Evolutionary conservation across 2,888 invertebrate genomes (phyloP).

Genomic region (Dynastes tityus): DNA sequence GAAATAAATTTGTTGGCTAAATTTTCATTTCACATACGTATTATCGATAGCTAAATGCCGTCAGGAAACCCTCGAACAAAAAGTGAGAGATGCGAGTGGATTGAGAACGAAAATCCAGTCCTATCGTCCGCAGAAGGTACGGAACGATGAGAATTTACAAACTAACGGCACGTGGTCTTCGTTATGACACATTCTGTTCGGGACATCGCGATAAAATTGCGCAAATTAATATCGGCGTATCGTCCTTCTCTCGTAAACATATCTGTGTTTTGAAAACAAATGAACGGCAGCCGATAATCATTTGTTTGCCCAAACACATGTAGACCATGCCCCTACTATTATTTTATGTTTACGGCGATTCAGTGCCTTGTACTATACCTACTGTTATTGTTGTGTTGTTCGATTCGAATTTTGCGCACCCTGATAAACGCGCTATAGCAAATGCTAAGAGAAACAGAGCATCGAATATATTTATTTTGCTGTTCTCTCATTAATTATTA

Average conservation of each 20-base stretch:
- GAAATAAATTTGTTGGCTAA: neutral
- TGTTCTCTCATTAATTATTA: constrained; percentile 39
- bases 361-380: neutral
- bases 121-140: neutral
- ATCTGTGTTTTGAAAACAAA: constrained; percentile 42
- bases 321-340: constrained; percentile 22
- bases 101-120: neutral
- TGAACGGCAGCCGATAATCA: constrained; percentile 38
- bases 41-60: neutral
- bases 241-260: constrained; percentile 29
- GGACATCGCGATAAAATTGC: constrained; percentile 17
- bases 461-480: constrained; percentile 40
- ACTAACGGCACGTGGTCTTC: neutral
- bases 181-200: constrained; percentile 21
- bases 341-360: constrained; percentile 39
- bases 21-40: constrained; percentile 2
- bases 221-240: constrained; percentile 40
- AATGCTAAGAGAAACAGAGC: neutral
- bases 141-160: constrained; percentile 28
- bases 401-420: constrained; percentile 27
- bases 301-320: constrained; percentile 36
- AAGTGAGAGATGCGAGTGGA: neutral
- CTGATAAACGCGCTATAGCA: neutral
- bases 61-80: neutral
- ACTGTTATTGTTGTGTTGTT: constrained; percentile 17